phyloP scores from a whole-genome alignment of 2,797 vertebrate genomes.

The Catostomus latipinnis region DNA sequence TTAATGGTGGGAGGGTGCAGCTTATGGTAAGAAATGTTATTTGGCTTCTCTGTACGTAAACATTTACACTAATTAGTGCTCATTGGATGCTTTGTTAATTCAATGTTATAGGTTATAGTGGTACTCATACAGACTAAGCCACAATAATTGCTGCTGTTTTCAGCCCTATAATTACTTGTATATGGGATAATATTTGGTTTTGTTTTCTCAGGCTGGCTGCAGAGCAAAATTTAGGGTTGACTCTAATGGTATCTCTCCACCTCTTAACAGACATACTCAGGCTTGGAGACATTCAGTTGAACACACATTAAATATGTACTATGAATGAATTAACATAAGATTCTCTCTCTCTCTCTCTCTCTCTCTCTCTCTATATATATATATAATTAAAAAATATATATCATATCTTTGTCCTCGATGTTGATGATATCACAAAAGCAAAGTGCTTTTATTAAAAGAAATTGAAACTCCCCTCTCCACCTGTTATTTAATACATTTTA shows the following conservation, averaged over 20 bases:
- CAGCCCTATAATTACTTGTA: too few species aligned
- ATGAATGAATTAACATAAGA: too few species aligned
- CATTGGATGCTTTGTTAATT: neutral
- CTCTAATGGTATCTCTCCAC: conserved; percentile 78
- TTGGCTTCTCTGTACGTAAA: conserved; percentile 3
- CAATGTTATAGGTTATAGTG: neutral
- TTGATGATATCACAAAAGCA: conserved; percentile 25
- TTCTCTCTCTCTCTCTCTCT: too few species aligned
- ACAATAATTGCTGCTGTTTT: conserved; percentile 71
- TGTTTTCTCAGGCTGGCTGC: conserved; percentile 81
- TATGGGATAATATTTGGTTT: conserved; percentile 78
- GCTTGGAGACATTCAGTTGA: conserved; percentile 74
- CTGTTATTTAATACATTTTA: neutral
- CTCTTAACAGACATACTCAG: conserved; percentile 75
- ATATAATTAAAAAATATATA: too few species aligned
- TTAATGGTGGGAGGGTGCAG: conserved; percentile 84
- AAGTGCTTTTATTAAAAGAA: neutral
- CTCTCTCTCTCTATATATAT: too few species aligned
- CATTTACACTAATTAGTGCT: neutral
- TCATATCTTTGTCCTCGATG: conserved; percentile 4
- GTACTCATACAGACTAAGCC: neutral
- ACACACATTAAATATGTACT: conserved; percentile 52
- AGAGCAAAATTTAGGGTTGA: conserved; percentile 79
- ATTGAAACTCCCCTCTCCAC: neutral
- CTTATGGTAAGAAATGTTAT: conserved; percentile 78